Percentiles rank a stretch among this genome's conserved stretches.
These are phyloP conservation scores for Rhinogobio ventralis DNA, from an alignment of 2,797 vertebrate species.

Conservation along the genomic window DNA sequence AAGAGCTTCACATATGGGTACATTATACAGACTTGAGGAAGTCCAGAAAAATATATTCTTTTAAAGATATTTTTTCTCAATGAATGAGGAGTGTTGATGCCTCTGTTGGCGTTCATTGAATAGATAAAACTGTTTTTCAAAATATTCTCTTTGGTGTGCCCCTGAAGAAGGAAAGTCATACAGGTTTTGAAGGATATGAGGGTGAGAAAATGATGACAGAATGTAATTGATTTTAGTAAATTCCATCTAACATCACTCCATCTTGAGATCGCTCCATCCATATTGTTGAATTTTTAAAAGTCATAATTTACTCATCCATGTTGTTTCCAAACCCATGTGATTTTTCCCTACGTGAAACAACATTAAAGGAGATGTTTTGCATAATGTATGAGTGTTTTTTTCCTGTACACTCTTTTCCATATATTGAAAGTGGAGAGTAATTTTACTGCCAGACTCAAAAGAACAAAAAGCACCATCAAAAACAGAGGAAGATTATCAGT, in stretches of 20 bases:
- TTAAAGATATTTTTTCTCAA: background rate
- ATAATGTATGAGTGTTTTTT: background rate
- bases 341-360: background rate
- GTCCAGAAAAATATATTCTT: background rate
- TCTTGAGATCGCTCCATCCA: background rate
- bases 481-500: background rate
- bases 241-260: background rate
- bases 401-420: background rate
- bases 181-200: background rate
- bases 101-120: background rate
- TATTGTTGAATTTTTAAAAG: background rate
- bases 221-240: background rate
- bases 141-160: background rate
- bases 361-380: background rate
- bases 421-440: background rate
- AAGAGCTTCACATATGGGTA: background rate
- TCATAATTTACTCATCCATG: background rate
- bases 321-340: background rate
- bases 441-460: constrained; percentile 10
- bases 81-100: background rate
- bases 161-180: background rate
- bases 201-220: background rate
- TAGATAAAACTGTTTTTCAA: background rate
- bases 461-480: background rate
- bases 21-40: background rate